These are phyloP conservation scores for Melanostigma gelatinosum DNA, from an alignment of 2,113 vertebrate genomes.

Conservation along the genomic window DNA sequence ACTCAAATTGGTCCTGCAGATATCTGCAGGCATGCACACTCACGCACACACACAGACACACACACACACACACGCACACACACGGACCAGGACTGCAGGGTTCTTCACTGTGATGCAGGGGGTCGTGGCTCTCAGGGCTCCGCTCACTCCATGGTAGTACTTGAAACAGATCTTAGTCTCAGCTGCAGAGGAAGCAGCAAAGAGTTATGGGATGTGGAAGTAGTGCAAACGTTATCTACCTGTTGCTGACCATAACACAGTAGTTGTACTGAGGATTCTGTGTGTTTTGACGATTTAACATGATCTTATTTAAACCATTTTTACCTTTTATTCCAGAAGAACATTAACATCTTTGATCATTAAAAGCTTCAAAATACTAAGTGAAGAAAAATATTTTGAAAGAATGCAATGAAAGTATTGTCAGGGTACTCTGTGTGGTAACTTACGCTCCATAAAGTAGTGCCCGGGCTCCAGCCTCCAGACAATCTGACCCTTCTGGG, in stretches of 20 bases:
- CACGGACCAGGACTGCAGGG: conserved; percentile 91
- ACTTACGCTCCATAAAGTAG: conserved; percentile 99
- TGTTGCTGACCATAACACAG: background rate
- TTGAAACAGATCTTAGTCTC: conserved; percentile 99
- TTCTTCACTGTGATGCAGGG: conserved; percentile 99
- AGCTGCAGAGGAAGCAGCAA: conserved; percentile 81
- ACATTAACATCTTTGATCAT: background rate
- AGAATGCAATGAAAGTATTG: background rate
- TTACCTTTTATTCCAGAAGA: background rate
- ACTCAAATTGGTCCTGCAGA: background rate
- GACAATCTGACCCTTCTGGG: conserved; percentile 96
- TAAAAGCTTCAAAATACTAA: background rate
- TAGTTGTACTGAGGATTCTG: background rate
- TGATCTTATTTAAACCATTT: background rate
- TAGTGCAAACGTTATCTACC: background rate
- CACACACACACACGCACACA: conserved; percentile 7
- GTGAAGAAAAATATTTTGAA: background rate
- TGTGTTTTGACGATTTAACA: background rate
- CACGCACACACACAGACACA: conserved; percentile 1
- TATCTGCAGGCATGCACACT: background rate
- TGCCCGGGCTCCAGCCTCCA: conserved; percentile 97
- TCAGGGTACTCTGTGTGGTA: background rate
- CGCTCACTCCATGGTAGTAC: conserved; percentile 97
- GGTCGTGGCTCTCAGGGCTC: conserved; percentile 94
- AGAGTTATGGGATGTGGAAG: background rate